Evolutionary conservation across 2,888 invertebrate genomes (phyloP), one percentile per base, ranked within the genome.

Genomic region (Rotaria macrura): DNA sequence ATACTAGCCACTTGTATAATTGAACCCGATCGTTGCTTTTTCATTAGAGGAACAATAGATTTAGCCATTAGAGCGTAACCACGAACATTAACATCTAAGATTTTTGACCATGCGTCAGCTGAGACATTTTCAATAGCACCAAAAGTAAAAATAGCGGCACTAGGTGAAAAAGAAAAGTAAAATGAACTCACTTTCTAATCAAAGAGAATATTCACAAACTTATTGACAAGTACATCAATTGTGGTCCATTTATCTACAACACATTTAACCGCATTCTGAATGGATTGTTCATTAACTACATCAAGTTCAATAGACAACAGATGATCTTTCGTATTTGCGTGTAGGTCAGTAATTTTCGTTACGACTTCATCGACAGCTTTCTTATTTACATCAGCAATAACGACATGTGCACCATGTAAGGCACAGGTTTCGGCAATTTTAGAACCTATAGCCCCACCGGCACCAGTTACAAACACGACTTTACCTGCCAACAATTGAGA

Each of bases 1-100:
- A 40, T 43, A 79, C 79, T 79, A 79, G 43, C 43, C 12, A 43
- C 25, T 43, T 79, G 40, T n/a, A 79, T 79, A 43, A 79, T 79
- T 25, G 79, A 79, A 79, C 79, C 40, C 14, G 79, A 43, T 79
- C 14, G 25, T 43, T 79, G 79, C 38, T 79, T 40, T 79, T 79
- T 79, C 79, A 79, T 43, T 25, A 43, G 2, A n/a, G 79, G 79
- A 43, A 79, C 79, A 43, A 79, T n/a, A 43, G 40, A 25, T 79
- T 79, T 79, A 12, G 79, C 79, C 79, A 79, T 79, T 9, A 79
- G 6, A n/a, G 79, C 79, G 43, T 79, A 79, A 43, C 79, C 79
- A 43, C 43, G 40, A 6, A 79, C 79, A 43, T 79, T 79, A 0
- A 79, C 43, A 79, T 40, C 25, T 25, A 79, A 79, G 25, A 79